These are phyloP conservation scores for Pica pica DNA, from an alignment of 2,113 vertebrate genomes.

Conservation along the genomic window DNA sequence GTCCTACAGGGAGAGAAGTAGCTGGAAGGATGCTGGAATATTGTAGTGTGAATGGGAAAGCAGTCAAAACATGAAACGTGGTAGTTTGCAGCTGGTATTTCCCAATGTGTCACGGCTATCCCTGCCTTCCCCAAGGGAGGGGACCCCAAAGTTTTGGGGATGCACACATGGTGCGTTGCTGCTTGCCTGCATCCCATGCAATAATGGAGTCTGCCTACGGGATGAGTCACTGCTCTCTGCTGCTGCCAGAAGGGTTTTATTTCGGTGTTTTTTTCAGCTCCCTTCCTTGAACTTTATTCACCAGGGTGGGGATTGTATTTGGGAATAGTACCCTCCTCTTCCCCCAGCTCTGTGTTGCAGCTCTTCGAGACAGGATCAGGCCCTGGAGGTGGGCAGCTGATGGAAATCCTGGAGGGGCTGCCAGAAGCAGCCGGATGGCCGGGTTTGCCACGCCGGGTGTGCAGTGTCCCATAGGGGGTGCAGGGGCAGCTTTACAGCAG, in stretches of 20 bases:
- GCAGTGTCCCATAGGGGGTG: accelerated
- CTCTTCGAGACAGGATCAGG: background rate
- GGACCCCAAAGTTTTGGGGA: background rate
- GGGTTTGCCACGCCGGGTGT: accelerated
- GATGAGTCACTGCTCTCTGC: constrained; percentile 25
- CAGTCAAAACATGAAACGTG: background rate
- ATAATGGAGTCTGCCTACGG: background rate
- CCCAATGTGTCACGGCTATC: background rate
- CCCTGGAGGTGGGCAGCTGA: accelerated
- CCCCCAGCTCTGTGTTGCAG: background rate
- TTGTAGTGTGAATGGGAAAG: background rate
- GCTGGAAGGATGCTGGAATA: background rate
- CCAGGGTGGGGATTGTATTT: background rate
- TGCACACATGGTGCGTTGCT: accelerated
- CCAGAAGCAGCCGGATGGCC: background rate
- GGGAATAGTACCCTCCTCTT: background rate
- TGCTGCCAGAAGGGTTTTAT: constrained; percentile 14
- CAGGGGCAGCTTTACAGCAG: background rate
- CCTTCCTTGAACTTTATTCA: constrained; percentile 28
- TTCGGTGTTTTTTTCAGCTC: background rate
- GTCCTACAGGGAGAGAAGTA: background rate
- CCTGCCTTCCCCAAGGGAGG: background rate
- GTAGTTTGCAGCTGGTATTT: background rate
- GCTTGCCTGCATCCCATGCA: background rate
- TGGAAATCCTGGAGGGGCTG: background rate